These are phyloP conservation scores for Eulacestoma nigropectus DNA, from an alignment of 2,113 vertebrate species.

Conservation along the genomic window DNA sequence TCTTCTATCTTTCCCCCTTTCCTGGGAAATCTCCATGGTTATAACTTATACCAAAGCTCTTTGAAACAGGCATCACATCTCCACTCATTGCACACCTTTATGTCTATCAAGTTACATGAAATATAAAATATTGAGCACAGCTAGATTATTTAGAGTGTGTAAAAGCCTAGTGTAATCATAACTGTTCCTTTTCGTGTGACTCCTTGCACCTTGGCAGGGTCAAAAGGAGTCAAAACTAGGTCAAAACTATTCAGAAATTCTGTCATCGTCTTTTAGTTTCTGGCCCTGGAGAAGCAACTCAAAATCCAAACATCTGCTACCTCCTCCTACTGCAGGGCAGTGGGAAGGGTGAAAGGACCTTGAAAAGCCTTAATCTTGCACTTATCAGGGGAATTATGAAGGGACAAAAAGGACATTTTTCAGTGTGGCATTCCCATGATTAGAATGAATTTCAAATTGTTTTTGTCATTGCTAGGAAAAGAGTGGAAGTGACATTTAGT, in stretches of 20 bases:
- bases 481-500: constrained; percentile 5
- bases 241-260: neutral
- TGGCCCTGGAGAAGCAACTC: neutral
- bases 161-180: neutral
- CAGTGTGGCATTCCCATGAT: neutral
- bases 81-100: neutral
- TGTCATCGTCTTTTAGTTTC: neutral
- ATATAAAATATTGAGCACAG: neutral
- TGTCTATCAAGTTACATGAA: neutral
- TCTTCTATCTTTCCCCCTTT: neutral
- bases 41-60: neutral
- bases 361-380: neutral
- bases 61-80: neutral
- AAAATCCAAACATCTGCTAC: neutral
- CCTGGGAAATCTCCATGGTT: neutral
- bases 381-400: neutral
- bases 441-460: constrained; percentile 13
- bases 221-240: no score
- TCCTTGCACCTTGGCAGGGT: neutral
- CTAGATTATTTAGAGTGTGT: neutral
- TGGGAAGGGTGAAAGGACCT: neutral
- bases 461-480: constrained; percentile 16
- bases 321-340: neutral
- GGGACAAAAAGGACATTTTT: neutral
- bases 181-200: neutral